Conservation (phyloP, 2,797 vertebrate species). For the Pelodytes ibericus region DNA sequence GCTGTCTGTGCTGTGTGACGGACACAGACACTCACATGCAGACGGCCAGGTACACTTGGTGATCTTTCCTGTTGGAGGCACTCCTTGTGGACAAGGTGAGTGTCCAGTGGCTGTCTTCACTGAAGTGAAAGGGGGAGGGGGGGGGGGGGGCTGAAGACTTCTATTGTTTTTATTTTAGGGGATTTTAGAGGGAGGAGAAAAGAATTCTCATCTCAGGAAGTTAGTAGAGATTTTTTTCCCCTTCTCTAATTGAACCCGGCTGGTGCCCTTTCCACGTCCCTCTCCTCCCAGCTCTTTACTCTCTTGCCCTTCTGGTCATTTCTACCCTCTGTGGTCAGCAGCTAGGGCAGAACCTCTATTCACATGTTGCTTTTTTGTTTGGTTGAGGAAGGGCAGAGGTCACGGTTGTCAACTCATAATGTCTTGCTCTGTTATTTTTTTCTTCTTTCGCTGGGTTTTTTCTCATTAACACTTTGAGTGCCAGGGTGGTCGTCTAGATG, state of each 20-base stretch:
- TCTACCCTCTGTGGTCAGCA: constrained; percentile 5
- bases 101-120: constrained; percentile 13
- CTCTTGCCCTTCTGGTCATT: constrained; percentile 23
- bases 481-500: not conserved
- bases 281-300: constrained; percentile 3
- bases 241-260: constrained; percentile 50
- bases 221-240: constrained; percentile 38
- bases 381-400: constrained; percentile 53
- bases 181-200: constrained; percentile 48
- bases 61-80: constrained; percentile 6
- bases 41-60: constrained; percentile 26
- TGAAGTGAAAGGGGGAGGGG: not conserved
- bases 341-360: constrained; percentile 25
- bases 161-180: constrained; percentile 44
- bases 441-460: not conserved
- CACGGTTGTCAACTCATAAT: constrained; percentile 42
- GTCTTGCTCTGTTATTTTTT: not conserved
- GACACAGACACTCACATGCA: not conserved
- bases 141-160: not conserved
- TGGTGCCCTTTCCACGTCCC: constrained; percentile 42
- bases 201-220: constrained; percentile 54
- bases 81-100: constrained; percentile 49
- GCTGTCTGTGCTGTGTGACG: constrained; percentile 43
- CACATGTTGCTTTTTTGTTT: constrained; percentile 49
- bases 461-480: not conserved